Conservation (phyloP, 2,888 invertebrate species). For the Drosophila nigricruria region DNA sequence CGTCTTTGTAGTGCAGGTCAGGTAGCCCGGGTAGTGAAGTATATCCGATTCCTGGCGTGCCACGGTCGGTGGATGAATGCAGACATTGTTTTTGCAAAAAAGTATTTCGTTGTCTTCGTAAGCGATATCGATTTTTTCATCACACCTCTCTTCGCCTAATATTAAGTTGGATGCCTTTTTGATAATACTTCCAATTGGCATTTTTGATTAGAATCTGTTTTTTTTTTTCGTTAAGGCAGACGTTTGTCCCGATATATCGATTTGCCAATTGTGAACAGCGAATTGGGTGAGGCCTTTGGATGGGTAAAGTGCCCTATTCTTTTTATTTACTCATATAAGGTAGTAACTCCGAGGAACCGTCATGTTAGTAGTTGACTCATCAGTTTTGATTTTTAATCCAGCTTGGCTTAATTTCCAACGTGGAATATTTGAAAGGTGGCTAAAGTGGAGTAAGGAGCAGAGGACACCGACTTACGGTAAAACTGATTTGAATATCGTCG, state of each 20-base stretch:
- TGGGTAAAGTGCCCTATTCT: constrained; percentile 14
- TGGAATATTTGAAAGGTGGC: constrained; percentile 16
- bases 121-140: constrained; percentile 87
- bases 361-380: constrained; percentile 6
- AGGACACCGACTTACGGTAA: constrained; percentile 37
- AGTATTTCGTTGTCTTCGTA: constrained; percentile 94
- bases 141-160: constrained; percentile 89
- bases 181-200: constrained; percentile 92
- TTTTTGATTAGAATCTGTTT: constrained; percentile 79
- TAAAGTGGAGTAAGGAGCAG: constrained; percentile 6
- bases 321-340: constrained; percentile 21
- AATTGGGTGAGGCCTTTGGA: constrained; percentile 13
- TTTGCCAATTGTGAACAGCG: constrained; percentile 12
- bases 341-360: constrained; percentile 14
- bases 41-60: constrained; percentile 93
- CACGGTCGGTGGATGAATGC: constrained; percentile 96
- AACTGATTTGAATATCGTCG: constrained; percentile 19
- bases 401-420: constrained; percentile 13
- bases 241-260: constrained; percentile 9
- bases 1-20: constrained; percentile 94
- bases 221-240: constrained; percentile 1
- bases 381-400: background rate
- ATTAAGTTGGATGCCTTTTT: constrained; percentile 93
- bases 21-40: constrained; percentile 95
- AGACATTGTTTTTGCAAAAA: constrained; percentile 98